Percentiles rank a stretch among this genome's conserved stretches.
phyloP scores from a whole-genome alignment of 2,797 vertebrate species.

The Pseudochromis fuscus region DNA sequence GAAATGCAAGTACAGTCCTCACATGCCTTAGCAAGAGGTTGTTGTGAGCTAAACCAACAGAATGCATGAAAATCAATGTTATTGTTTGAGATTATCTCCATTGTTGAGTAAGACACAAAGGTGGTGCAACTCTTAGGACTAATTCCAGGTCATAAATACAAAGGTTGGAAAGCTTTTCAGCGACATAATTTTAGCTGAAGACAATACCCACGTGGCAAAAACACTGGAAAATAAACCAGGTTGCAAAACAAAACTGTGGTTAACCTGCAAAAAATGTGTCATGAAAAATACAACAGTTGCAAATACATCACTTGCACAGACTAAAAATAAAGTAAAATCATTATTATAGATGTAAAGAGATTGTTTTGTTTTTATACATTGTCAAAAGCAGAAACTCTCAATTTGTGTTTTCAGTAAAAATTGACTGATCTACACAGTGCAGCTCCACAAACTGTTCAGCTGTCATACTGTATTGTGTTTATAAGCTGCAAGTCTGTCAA shows the following conservation, averaged over 20 bases:
- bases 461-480: too few species aligned
- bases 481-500: too few species aligned
- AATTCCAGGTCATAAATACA: slow-evolving; percentile 12
- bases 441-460: neutral
- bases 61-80: slow-evolving; percentile 36
- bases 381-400: too few species aligned
- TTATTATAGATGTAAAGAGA: neutral
- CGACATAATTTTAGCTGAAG: neutral
- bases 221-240: neutral
- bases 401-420: too few species aligned
- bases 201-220: neutral
- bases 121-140: slow-evolving; percentile 30
- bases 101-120: slow-evolving; percentile 26
- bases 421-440: neutral
- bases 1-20: too few species aligned
- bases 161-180: slow-evolving; percentile 1
- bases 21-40: slow-evolving; percentile 12
- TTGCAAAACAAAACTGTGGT: neutral
- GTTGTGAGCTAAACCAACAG: slow-evolving; percentile 19
- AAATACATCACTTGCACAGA: too few species aligned
- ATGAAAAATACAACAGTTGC: too few species aligned
- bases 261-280: neutral
- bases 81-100: slow-evolving; percentile 45
- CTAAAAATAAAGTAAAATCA: too few species aligned
- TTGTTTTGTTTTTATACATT: neutral